Conservation (phyloP, 2,888 invertebrate genomes). For the Mechanitis messenoides region DNA sequence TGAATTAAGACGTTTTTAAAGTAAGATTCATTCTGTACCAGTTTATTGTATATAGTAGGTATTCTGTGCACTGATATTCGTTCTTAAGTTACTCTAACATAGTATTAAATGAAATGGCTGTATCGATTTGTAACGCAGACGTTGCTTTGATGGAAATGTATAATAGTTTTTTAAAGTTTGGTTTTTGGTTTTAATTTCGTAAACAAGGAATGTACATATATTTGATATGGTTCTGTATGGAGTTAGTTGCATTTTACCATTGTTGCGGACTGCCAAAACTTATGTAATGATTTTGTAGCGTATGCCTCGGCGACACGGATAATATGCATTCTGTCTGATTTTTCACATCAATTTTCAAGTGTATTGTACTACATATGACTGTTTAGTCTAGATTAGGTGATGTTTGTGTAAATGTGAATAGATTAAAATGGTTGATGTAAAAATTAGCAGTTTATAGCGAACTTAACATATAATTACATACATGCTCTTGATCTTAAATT, state of each 20-base stretch:
- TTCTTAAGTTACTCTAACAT: slow-evolving; percentile 60
- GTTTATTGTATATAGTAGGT: slow-evolving; percentile 65
- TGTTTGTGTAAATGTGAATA: slow-evolving; percentile 29
- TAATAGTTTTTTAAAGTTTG: slow-evolving; percentile 44
- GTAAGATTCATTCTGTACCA: slow-evolving; percentile 50
- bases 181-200: slow-evolving; percentile 47
- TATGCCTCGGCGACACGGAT: slow-evolving; percentile 33
- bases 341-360: neutral
- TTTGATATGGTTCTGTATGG: slow-evolving; percentile 54
- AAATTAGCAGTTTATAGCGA: slow-evolving; percentile 19
- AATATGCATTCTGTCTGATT: slow-evolving; percentile 25
- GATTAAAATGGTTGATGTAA: slow-evolving; percentile 15
- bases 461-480: neutral
- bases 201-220: slow-evolving; percentile 59
- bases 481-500: too few species aligned
- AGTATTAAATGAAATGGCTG: slow-evolving; percentile 64
- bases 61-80: slow-evolving; percentile 70
- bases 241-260: slow-evolving; percentile 74
- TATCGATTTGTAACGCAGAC: slow-evolving; percentile 54
- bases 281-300: slow-evolving; percentile 69
- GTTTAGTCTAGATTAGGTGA: slow-evolving; percentile 24
- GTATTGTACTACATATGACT: slow-evolving; percentile 19
- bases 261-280: slow-evolving; percentile 75
- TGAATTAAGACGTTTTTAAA: slow-evolving; percentile 23
- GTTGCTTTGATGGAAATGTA: slow-evolving; percentile 29